phyloP scores from a whole-genome alignment of 2,113 vertebrate species.

The Platichthys flesus region DNA sequence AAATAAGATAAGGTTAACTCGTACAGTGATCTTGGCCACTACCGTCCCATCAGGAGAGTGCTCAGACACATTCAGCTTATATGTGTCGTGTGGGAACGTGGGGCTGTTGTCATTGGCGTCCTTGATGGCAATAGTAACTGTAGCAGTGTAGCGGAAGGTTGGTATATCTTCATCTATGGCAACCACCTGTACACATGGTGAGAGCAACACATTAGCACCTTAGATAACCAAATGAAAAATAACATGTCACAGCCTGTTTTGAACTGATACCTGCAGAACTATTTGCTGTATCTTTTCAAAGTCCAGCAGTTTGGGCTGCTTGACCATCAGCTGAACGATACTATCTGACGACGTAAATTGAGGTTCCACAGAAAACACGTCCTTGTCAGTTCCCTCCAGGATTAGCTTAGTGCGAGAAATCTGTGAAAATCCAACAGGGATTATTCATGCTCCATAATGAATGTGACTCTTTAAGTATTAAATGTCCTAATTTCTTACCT shows the following conservation, averaged over 20 bases:
- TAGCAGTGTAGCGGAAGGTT: conserved; percentile 73
- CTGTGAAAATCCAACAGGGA: conserved; percentile 72
- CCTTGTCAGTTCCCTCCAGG: conserved; percentile 77
- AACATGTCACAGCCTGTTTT: background rate
- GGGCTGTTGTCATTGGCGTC: conserved; percentile 92
- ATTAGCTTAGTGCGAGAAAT: conserved; percentile 77
- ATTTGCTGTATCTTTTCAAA: conserved; percentile 83
- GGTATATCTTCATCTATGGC: conserved; percentile 77
- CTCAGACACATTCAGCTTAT: conserved; percentile 80
- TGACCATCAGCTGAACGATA: conserved; percentile 85
- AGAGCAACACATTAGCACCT: background rate
- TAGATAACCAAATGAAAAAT: background rate
- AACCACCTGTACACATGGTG: conserved; percentile 82
- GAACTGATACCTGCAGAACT: conserved; percentile 81
- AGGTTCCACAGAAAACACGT: conserved; percentile 85
- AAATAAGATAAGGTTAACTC: conserved; percentile 6
- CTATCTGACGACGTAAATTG: conserved; percentile 42
- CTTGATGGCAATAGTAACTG: conserved; percentile 84
- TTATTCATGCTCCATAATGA: background rate
- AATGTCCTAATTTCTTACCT: conserved; percentile 72
- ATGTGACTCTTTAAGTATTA: background rate
- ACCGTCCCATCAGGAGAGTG: conserved; percentile 76
- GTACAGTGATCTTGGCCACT: conserved; percentile 82
- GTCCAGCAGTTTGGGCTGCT: conserved; percentile 80
- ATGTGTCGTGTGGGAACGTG: conserved; percentile 78